Evolutionary conservation across 1,140 invertebrate genomes (phyloP).

Genomic region (Hylyphantes graminicola): DNA sequence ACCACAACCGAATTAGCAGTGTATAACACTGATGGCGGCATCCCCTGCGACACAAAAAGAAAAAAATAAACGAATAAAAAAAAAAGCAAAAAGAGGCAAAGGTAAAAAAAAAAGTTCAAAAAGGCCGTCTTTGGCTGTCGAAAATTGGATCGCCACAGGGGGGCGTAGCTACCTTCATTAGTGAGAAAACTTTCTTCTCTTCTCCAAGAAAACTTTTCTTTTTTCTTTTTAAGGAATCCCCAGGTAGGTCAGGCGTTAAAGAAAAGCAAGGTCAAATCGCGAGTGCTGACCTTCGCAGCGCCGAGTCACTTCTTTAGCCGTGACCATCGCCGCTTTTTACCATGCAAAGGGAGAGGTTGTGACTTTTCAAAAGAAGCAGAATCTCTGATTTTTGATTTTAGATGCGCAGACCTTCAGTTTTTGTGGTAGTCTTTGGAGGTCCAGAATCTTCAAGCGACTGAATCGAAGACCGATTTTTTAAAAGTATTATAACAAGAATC

Average conservation of each 20-base stretch:
- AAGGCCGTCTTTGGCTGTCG: constrained; percentile 52
- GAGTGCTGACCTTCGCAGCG: constrained; percentile 29
- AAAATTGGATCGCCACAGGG: constrained; percentile 55
- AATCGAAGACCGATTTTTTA: no score
- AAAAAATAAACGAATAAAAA: background rate
- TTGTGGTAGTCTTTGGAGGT: no score
- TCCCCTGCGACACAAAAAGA: background rate
- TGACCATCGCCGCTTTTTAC: constrained; percentile 25
- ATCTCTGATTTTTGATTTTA: no score
- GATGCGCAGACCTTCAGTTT: no score
- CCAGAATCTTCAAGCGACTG: no score
- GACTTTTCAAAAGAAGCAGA: no score
- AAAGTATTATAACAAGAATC: no score
- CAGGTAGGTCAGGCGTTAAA: constrained; percentile 53
- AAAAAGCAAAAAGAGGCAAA: background rate
- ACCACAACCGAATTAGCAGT: constrained; percentile 1
- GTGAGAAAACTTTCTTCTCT: constrained; percentile 35
- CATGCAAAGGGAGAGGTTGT: no score
- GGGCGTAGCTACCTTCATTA: constrained; percentile 56
- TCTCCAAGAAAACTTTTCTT: background rate
- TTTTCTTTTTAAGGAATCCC: constrained; percentile 9
- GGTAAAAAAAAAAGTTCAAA: constrained; percentile 41
- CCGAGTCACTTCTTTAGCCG: constrained; percentile 13
- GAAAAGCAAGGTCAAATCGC: constrained; percentile 46
- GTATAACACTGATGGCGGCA: constrained; percentile 21